A percentile compares a stretch with the other conserved stretches of the same genome.
Conservation (phyloP, 2,113 vertebrate species). For the Potamarius usumacintae region DNA sequence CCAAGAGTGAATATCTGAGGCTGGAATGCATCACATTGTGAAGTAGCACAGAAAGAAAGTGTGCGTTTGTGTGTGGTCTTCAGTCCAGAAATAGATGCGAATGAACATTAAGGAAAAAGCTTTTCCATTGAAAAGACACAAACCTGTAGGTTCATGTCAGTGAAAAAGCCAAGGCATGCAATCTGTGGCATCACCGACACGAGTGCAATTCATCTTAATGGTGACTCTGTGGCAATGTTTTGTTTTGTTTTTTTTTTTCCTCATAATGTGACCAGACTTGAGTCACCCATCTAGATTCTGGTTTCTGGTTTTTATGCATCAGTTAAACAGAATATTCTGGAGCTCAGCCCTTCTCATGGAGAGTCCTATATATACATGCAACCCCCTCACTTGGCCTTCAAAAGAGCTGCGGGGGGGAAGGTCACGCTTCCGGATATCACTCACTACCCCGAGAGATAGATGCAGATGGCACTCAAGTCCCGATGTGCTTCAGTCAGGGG, state of each 20-base stretch:
- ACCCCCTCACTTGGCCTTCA: background rate
- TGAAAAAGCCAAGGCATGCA: background rate
- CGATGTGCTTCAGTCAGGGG: background rate
- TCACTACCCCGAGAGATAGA: slow-evolving; percentile 16
- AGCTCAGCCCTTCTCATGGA: slow-evolving; percentile 24
- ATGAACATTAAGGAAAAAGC: background rate
- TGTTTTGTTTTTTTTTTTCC: background rate
- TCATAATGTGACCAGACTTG: background rate
- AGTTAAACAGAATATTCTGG: slow-evolving; percentile 11
- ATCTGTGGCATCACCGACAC: slow-evolving; percentile 3
- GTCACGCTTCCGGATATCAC: slow-evolving; percentile 19
- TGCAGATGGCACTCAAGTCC: background rate
- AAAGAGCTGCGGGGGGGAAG: background rate
- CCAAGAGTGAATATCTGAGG: background rate
- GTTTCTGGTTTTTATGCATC: background rate
- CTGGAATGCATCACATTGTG: background rate
- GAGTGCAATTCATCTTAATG: slow-evolving; percentile 2
- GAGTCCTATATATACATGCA: slow-evolving; percentile 6
- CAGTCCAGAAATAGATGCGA: background rate
- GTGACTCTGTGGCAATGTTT: background rate
- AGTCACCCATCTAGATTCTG: slow-evolving; percentile 6
- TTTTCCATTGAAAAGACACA: slow-evolving; percentile 3
- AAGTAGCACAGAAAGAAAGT: background rate
- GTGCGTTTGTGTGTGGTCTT: slow-evolving; percentile 23
- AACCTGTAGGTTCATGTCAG: slow-evolving; percentile 7